phyloP scores from a whole-genome alignment of 1,140 invertebrate species.

The Ceratosolen fusciceps region DNA sequence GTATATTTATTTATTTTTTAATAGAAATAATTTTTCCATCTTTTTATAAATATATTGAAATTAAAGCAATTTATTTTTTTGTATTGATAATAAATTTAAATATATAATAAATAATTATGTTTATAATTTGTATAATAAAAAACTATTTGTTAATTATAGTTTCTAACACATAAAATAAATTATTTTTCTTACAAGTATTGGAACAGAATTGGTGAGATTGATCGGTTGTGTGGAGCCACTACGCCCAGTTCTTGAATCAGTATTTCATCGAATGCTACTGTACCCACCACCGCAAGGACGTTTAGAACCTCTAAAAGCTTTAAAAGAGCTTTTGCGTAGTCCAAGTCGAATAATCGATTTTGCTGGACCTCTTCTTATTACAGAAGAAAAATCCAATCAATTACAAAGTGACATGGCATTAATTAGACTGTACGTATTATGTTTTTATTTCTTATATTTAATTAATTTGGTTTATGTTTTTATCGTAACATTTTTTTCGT shows the following conservation, averaged over 20 bases:
- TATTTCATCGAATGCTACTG: slow-evolving; percentile 92
- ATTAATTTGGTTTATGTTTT: too few relatives aligned
- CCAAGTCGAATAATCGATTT: slow-evolving; percentile 82
- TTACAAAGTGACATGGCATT: slow-evolving; percentile 90
- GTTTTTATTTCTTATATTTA: not conserved
- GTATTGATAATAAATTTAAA: too few relatives aligned
- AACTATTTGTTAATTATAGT: too few relatives aligned
- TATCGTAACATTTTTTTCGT: too few relatives aligned
- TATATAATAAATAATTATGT: too few relatives aligned
- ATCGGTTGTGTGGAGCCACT: slow-evolving; percentile 88
- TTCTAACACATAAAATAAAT: too few relatives aligned
- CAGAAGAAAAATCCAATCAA: slow-evolving; percentile 82
- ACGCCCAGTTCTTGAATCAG: slow-evolving; percentile 89
- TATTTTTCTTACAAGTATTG: slow-evolving; percentile 76
- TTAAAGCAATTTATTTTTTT: too few relatives aligned
- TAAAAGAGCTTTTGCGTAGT: slow-evolving; percentile 82
- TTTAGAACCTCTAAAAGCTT: slow-evolving; percentile 85
- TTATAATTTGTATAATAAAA: too few relatives aligned
- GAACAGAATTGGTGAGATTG: slow-evolving; percentile 87
- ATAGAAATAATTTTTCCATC: too few relatives aligned
- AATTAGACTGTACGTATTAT: slow-evolving; percentile 85
- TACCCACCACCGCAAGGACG: slow-evolving; percentile 88
- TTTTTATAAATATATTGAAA: too few relatives aligned
- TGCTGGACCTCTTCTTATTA: slow-evolving; percentile 78
- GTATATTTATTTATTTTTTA: too few relatives aligned